Evolutionary conservation across 2,797 vertebrate genomes (phyloP).

Genomic region (Acridotheres tristis): DNA sequence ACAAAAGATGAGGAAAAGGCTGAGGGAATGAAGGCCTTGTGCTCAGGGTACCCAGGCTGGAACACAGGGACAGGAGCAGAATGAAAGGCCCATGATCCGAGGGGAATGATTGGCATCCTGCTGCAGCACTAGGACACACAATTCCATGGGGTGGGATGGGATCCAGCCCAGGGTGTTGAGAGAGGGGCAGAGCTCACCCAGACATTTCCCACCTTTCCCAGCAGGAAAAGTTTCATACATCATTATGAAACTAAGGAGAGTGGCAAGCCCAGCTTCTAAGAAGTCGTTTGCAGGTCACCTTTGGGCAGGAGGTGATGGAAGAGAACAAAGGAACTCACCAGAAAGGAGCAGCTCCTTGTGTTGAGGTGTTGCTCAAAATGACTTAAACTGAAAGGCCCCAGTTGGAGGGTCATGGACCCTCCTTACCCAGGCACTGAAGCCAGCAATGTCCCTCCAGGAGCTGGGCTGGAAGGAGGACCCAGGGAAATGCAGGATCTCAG

Average conservation of each 20-base stretch:
- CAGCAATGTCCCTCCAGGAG: neutral
- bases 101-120: neutral
- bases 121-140: neutral
- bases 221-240: conserved; percentile 31
- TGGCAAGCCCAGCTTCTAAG: neutral
- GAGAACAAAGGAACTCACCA: conserved; percentile 38
- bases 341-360: neutral
- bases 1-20: neutral
- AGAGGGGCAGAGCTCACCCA: neutral
- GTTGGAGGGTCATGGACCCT: too few species aligned
- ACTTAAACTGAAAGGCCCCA: neutral
- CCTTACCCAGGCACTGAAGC: too few species aligned
- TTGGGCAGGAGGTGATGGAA: conserved; percentile 21
- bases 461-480: neutral
- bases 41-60: neutral
- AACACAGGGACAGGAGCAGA: neutral
- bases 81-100: neutral
- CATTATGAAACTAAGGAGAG: conserved; percentile 13
- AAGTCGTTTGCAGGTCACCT: conserved; percentile 64
- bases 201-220: neutral
- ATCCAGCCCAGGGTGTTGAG: neutral
- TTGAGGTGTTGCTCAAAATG: neutral
- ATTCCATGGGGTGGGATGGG: neutral
- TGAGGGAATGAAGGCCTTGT: neutral
- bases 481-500: neutral